Evolutionary conservation across 1,140 invertebrate species (phyloP).

Genomic region (Mya arenaria): DNA sequence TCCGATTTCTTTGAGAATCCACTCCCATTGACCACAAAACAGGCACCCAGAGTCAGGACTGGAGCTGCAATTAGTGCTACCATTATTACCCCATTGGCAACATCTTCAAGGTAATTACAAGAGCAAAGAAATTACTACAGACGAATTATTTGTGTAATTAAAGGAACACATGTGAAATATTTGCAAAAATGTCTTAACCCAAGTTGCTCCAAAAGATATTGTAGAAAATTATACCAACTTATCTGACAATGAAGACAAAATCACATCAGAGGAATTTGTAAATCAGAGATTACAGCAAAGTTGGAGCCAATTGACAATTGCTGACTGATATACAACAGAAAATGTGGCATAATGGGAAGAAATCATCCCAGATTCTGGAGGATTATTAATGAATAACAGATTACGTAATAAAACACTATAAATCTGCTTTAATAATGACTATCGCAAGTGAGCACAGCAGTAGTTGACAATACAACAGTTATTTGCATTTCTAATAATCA

Average conservation of each 20-base stretch:
- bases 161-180: slow-evolving; percentile 40
- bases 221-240: neutral
- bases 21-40: neutral
- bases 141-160: slow-evolving; percentile 20
- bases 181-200: neutral
- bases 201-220: neutral
- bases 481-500: too few species aligned
- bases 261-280: too few species aligned
- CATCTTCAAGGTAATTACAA: slow-evolving; percentile 29
- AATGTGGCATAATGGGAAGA: neutral
- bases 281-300: neutral
- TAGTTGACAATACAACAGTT: too few species aligned
- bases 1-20: neutral
- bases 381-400: too few species aligned
- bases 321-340: neutral
- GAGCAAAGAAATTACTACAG: slow-evolving; percentile 30
- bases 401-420: too few species aligned
- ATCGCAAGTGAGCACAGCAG: too few species aligned
- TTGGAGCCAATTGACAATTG: neutral
- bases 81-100: slow-evolving; percentile 17
- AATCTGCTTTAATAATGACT: too few species aligned
- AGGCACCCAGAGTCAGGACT: neutral
- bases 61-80: slow-evolving; percentile 9
- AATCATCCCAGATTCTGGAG: too few species aligned
- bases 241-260: neutral